Conservation (phyloP, 2,797 vertebrate genomes). For the Cuniculus paca region DNA sequence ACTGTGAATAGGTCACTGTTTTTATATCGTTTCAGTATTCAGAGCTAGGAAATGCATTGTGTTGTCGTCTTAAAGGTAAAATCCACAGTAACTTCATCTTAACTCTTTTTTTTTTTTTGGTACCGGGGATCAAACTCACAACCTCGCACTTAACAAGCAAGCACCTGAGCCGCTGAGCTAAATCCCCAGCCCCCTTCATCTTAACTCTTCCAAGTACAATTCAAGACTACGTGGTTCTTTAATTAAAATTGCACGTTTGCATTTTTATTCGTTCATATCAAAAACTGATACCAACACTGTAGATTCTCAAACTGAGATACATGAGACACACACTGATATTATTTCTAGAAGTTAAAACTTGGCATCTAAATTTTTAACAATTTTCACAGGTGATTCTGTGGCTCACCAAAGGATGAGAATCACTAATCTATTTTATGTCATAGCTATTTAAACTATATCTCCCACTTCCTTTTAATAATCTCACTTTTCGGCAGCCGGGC, state of each 20-base stretch:
- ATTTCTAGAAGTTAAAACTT: not conserved
- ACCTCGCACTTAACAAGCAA: too few relatives aligned
- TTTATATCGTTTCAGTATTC: slow-evolving; percentile 15
- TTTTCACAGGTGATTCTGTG: not conserved
- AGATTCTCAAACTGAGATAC: not conserved
- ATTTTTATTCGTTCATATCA: slow-evolving; percentile 14
- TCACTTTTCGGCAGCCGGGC: too few relatives aligned
- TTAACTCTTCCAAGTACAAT: slow-evolving; percentile 33
- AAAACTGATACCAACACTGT: not conserved
- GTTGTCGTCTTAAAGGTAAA: slow-evolving; percentile 18
- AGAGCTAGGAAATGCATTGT: not conserved
- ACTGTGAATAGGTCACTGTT: not conserved
- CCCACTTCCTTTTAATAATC: not conserved
- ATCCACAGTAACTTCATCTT: slow-evolving; percentile 33
- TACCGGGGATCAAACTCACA: too few relatives aligned
- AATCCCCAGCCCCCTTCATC: too few relatives aligned
- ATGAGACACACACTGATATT: not conserved
- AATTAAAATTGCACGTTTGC: not conserved
- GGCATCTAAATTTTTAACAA: not conserved
- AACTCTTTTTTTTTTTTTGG: too few relatives aligned
- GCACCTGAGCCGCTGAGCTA: too few relatives aligned
- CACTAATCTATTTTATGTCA: not conserved
- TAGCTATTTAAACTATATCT: not conserved
- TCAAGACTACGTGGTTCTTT: slow-evolving; percentile 35
- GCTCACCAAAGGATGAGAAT: not conserved